A percentile compares a stretch with the other conserved stretches of the same genome.
Conservation (phyloP, 2,888 invertebrate species). For the Congeria kusceri region DNA sequence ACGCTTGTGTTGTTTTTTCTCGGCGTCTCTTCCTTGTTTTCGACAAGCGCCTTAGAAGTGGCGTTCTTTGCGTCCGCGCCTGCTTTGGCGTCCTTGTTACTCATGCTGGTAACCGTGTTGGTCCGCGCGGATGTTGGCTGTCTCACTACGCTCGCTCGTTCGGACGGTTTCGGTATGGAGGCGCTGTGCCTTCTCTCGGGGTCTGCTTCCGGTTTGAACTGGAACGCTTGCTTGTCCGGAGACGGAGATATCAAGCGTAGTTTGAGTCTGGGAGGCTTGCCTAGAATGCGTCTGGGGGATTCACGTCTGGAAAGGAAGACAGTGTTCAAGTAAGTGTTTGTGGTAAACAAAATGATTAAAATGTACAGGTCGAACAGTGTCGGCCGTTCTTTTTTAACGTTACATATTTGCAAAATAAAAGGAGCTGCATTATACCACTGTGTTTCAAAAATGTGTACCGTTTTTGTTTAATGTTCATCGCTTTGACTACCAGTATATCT, state of each 20-base stretch:
- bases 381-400: too few species aligned
- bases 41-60: not conserved
- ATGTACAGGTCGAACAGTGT: too few species aligned
- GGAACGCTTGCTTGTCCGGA: too few species aligned
- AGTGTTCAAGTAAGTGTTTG: not conserved
- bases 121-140: too few species aligned
- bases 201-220: not conserved
- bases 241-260: conserved; percentile 11
- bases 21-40: not conserved
- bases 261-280: not conserved
- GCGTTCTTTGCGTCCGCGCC: not conserved
- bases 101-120: not conserved
- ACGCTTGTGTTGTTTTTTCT: not conserved
- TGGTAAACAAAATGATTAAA: too few species aligned
- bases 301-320: conserved; percentile 11
- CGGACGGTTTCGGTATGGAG: not conserved
- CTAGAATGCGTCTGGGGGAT: conserved; percentile 5
- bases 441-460: too few species aligned
- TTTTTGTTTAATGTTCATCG: too few species aligned
- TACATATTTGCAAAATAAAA: too few species aligned
- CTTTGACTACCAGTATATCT: too few species aligned
- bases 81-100: not conserved
- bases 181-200: not conserved
- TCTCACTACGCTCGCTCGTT: too few species aligned
- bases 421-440: too few species aligned